A percentile compares a stretch with the other conserved stretches of the same genome.
Evolutionary conservation across 2,113 vertebrate species (phyloP).

Genomic region (Acrocephalus arundinaceus): DNA sequence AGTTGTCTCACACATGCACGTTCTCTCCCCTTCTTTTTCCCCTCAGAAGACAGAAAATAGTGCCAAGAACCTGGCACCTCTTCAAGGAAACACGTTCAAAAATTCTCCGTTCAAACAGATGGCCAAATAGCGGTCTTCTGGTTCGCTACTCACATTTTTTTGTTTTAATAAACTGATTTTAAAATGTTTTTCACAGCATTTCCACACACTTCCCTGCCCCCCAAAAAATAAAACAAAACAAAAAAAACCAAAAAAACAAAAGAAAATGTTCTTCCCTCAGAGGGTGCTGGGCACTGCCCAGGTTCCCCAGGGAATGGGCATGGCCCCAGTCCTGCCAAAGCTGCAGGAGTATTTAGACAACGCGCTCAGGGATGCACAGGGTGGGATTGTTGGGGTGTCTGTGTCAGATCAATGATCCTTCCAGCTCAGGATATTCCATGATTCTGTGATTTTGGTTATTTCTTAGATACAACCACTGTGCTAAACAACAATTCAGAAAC

Average conservation of each 20-base stretch:
- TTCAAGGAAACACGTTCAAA: neutral
- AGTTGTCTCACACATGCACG: neutral
- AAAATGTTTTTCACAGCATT: neutral
- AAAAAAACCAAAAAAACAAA: neutral
- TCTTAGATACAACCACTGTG: neutral
- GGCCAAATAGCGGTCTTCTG: neutral
- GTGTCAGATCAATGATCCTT: neutral
- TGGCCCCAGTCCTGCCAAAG: neutral
- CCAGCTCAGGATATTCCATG: neutral
- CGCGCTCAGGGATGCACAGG: neutral
- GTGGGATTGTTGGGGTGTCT: neutral
- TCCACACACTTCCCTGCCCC: neutral
- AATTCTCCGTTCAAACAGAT: neutral
- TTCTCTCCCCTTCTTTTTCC: neutral
- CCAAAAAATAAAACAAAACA: too few species aligned
- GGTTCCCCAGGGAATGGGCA: neutral
- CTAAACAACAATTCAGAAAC: neutral
- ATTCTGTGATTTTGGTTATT: neutral
- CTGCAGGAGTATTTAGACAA: rapidly evolving
- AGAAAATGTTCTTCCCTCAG: neutral
- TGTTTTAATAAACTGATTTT: neutral
- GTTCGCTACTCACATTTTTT: neutral
- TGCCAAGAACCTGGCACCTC: neutral
- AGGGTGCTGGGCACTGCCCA: neutral
- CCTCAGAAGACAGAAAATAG: neutral